Percentiles rank a stretch among this genome's conserved stretches.
Conservation (phyloP, 2,797 vertebrate species). For the Thaleichthys pacificus region DNA sequence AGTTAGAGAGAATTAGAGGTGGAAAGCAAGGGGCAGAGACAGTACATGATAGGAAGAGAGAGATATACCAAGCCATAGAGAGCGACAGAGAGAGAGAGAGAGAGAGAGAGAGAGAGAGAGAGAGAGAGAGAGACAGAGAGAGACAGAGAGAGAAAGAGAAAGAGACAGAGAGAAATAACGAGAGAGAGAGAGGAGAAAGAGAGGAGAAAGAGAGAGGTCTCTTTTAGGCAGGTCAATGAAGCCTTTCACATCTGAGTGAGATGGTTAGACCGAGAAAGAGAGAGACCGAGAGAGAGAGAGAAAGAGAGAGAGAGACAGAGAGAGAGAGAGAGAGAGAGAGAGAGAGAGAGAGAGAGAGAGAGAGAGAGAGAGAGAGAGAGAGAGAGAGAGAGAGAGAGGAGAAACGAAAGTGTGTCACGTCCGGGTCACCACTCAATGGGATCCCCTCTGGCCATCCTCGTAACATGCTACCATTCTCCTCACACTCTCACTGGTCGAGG, state of each 20-base stretch:
- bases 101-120: not conserved
- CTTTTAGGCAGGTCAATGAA: too few species aligned
- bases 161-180: not conserved
- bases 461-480: slow-evolving; percentile 43
- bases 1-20: not conserved
- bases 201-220: not conserved
- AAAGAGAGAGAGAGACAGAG: not conserved
- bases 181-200: not conserved
- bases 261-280: not conserved
- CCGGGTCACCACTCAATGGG: slow-evolving; percentile 51
- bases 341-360: not conserved
- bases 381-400: not conserved
- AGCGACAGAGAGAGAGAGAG: not conserved
- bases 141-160: not conserved
- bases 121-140: not conserved
- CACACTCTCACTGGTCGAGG: slow-evolving; percentile 34
- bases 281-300: slow-evolving; percentile 13
- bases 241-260: not conserved
- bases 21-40: not conserved
- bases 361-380: slow-evolving; percentile 1
- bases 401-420: slow-evolving; percentile 63
- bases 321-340: not conserved
- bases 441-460: slow-evolving; percentile 45
- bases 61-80: not conserved
- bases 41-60: not conserved